Base-by-base conservation (phyloP, 2,113 vertebrate species). In the Peromyscus leucopus region DNA sequence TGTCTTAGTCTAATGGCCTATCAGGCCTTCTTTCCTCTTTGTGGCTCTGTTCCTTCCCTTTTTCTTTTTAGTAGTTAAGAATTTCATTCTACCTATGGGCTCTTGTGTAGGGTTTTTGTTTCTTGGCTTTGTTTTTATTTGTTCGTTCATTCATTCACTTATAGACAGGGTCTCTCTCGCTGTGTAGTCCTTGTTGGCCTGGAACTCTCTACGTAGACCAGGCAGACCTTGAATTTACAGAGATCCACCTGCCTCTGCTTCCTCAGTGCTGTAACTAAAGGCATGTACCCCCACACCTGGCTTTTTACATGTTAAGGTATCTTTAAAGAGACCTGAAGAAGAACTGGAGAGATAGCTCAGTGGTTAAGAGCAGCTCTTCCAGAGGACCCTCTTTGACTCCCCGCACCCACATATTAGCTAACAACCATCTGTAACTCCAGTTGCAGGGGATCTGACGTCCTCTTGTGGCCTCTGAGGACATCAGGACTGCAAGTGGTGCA, bases 11-110 rank as follows among this genome's bases (percentile, higher is more conserved):
- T 90, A 10, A 82, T 65, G 15, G 67, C 42, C 61, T 80, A 26
- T 89, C 26, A 42, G 78, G 10, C 36, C 55, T 63, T 48, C 48
- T 76, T 55, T 84, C 22, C 7, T 57, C 51, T 46, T 46, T 72
- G 79, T 89, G 26, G 57, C 74, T 90, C 75, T 79, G 5, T 57
- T 87, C n/a, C 59, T 13, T 75, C 42, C 7, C 33, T 48, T 80
- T 78, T 92, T 67, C 65, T 91, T 16, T 94, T 92, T 67, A 85
- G 55, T 90, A 79, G 33, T 93, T 96, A 85, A 28, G 21, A 75
- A 88, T 96, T 96, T 92, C 51, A 76, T 17, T 59, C 4, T 75
- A 67, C 51, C 63, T 93, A 21, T 78, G 59, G 95, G 63, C 59
- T 94, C 36, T 36, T 93, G 28, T 61, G 22, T 42, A n/a, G n/a